These are phyloP conservation scores for Leuciscus waleckii DNA, from an alignment of 2,797 vertebrate genomes.

Conservation along the genomic window DNA sequence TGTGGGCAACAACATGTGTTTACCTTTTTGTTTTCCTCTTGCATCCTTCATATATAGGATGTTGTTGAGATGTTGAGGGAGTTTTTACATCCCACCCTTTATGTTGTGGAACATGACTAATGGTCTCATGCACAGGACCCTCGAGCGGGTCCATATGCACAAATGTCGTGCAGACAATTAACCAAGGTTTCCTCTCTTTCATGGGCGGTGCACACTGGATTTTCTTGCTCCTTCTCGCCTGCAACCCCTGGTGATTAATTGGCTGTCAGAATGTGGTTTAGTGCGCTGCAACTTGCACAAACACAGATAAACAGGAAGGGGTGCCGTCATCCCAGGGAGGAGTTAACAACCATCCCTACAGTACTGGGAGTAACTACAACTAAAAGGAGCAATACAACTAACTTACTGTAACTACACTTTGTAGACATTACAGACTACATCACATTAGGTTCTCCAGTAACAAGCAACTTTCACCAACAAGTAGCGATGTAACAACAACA, in stretches of 20 bases:
- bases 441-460: background rate
- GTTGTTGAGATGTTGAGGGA: background rate
- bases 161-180: constrained; percentile 17
- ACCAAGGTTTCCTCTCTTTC: constrained; percentile 9
- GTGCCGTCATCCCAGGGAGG: background rate
- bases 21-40: background rate
- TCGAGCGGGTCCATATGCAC: background rate
- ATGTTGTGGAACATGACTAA: constrained; percentile 35
- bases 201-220: background rate
- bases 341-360: background rate
- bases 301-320: constrained; percentile 44
- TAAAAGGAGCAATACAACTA: background rate
- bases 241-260: constrained; percentile 50
- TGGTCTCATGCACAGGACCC: constrained; percentile 7
- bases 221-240: constrained; percentile 21
- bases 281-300: constrained; percentile 24
- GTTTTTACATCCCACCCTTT: background rate
- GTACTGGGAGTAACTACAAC: background rate
- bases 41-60: constrained; percentile 14
- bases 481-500: background rate
- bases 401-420: constrained; percentile 2
- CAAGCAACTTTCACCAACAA: background rate
- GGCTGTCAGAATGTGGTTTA: constrained; percentile 44
- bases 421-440: background rate
- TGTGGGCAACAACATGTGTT: constrained; percentile 4